Percentiles rank a stretch among this genome's conserved stretches.
phyloP scores from a whole-genome alignment of 2,797 vertebrate genomes.

The Aythya fuligula region DNA sequence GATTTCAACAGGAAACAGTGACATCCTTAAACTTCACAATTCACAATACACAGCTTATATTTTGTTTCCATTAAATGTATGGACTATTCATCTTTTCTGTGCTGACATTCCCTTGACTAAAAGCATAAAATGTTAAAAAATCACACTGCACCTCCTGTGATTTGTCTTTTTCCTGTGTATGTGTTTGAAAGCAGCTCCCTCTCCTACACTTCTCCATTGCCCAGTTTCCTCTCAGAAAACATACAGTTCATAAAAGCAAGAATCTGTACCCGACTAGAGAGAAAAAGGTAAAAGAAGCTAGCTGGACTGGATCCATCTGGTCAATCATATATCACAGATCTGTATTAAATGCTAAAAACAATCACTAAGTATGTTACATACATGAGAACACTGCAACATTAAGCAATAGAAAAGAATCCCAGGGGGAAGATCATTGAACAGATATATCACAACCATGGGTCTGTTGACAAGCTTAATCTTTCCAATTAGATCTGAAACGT shows the following conservation, averaged over 20 bases:
- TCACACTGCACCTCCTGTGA: not conserved
- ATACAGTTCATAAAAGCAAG: not conserved
- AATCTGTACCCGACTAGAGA: not conserved
- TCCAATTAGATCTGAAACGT: not conserved
- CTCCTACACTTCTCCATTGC: not conserved
- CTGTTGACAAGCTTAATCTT: constrained; percentile 17
- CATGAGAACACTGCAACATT: not conserved
- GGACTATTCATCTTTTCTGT: not conserved
- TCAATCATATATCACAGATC: not conserved
- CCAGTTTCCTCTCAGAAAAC: not conserved
- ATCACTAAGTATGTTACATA: not conserved
- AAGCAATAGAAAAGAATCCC: not conserved
- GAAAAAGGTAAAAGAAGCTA: not conserved
- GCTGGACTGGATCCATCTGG: not conserved
- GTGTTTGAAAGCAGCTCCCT: not conserved
- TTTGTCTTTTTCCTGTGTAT: not conserved
- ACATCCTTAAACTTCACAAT: not conserved
- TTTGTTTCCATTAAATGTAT: not conserved
- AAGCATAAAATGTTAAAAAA: not conserved
- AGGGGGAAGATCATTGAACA: not conserved
- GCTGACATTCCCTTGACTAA: not conserved
- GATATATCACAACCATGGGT: not conserved
- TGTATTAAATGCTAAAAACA: not conserved
- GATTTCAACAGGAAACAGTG: not conserved
- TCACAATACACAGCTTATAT: not conserved